Evolutionary conservation across 2,888 invertebrate species (phyloP), one percentile per base, ranked within the genome.

Genomic region (Dromius quadrimaculatus): DNA sequence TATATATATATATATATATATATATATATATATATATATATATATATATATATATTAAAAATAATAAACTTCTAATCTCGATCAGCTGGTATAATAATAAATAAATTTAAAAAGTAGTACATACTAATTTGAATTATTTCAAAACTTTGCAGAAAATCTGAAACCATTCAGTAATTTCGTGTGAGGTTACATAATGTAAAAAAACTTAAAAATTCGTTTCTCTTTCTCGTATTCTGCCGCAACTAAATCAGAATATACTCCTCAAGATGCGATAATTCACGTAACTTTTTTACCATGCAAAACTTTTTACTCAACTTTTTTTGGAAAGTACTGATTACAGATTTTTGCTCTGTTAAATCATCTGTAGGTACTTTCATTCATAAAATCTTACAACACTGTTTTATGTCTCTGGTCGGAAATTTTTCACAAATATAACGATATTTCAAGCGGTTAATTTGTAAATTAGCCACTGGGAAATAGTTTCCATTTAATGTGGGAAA

Each of bases 161-260:
- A n/a, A n/a, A n/a, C n/a, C n/a, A n/a, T n/a, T n/a, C n/a, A n/a
- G n/a, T n/a, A n/a, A n/a, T n/a, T n/a, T n/a, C n/a, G n/a, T 32
- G 32, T 32, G 8, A 6, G 6, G 6, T 8, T 32, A 8, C 8
- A 32, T 8, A 32, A 8, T 6, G 5, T 32, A 32, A 23, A 54
- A 54, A 54, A 15, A n/a, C 20, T 61, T 36, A 36, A 61, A 62
- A 62, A 41, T 43, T 43, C 22, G 34, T 63, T 63, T 63, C 63
- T 63, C 63, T 63, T 45, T 63, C 15, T 13, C 19, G 11, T 23
- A 11, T 22, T 8, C 23, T 17, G 19, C 59, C 17, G 34, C 5
- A 57, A 32, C 19, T 19, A 34, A 20, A 57, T 19, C 32, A 4
- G n/a, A 34, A 28, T 13, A 23, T 13, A 19, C 19, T 45, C n/a